Evolutionary conservation across 2,888 invertebrate genomes (phyloP), one percentile per base, ranked within the genome.

Genomic region (Stenolophus ochropezus): DNA sequence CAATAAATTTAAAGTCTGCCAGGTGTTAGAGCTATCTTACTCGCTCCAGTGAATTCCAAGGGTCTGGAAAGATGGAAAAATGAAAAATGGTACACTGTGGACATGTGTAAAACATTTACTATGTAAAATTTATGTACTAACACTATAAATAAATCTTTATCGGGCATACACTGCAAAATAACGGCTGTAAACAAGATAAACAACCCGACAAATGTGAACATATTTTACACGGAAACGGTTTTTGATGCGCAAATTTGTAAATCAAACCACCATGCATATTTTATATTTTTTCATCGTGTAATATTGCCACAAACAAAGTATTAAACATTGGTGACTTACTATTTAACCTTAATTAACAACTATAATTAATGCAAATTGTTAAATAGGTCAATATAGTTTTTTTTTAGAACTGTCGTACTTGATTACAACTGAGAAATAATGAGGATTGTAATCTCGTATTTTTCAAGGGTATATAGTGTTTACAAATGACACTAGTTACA

Each of bases 1-100:
- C 14, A 14, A 61, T 61, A 61, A 61, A 61, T 61, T 25, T 61
- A 23, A 27, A 61, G 3, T 14, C 16, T 21, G 14, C 61, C 61
- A 25, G 61, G 61, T 61, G 61, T 61, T 61, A 21, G 23, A 61
- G 56, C 56, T 27, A 61, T 61, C 61, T 16, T 61, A 23, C 61
- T 21, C 27, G 14, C 61, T 27, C 16, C 61, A 16, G 25, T 27
- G 61, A 61, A 61, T 61, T 61, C 14, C 23, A 23, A 23, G 61
- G 21, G 25, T 23, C 23, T 21, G 61, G 14, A 23, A 21, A 61
- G n/a, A 27, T 27, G 27, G 21, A 61, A 61, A 27, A 23, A 23
- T 61, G 61, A 61, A 25, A 27, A 25, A 61, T 61, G 25, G 11
- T 14, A 21, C 61, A 61, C 61, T 23, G 23, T 23, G 61, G 61